Base-by-base conservation (phyloP, 1,140 invertebrate species). In the Penaeus chinensis region DNA sequence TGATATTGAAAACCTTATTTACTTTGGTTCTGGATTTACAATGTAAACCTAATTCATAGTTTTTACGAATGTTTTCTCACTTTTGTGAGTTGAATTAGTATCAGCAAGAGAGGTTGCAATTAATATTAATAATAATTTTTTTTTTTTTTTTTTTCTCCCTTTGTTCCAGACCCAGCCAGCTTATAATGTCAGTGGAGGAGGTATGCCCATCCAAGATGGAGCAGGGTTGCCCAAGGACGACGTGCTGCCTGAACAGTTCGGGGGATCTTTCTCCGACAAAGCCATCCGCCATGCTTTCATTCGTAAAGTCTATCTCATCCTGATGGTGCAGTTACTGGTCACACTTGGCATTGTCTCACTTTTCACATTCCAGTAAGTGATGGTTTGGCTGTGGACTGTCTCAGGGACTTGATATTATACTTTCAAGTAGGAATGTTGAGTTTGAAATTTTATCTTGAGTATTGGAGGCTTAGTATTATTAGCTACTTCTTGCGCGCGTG, bases 281-380 rank as follows among this genome's bases (percentile, higher is more conserved):
- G 87, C 86, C 32, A 82, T 90, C 13, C 78, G 90, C 19, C 89
- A 88, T 61, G 91, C 85, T 10, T 94, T 94, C 89, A 93, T 94
- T 47, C 91, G 93, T 32, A 94, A 93, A 89, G 93, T 93, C 10
- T 94, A 93, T 91, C 90, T 91, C 4, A 93, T 94, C 81, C 90
- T 94, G 24, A 91, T 91, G 85, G 84, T 91, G n/a, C 93, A 93
- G 90, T 91, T 94, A 42, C 54, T 91, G 11, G 90, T 93, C 71
- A 93, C 93, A 27, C 89, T 93, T 32, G 91, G 89, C 11, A 91
- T 93, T 65, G 92, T 93, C 71, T 90, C 91, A 13, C 90, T 93
- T 22, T 93, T 94, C 87, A 89, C 93, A 47, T 92, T 92, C 88
- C 91, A 92, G 92, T 93, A 91, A 92, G 92, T 92, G 66, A 5